A percentile compares a stretch with the other conserved stretches of the same genome.
Evolutionary conservation across 2,113 vertebrate species (phyloP).

Genomic region (Pholis gunnellus): DNA sequence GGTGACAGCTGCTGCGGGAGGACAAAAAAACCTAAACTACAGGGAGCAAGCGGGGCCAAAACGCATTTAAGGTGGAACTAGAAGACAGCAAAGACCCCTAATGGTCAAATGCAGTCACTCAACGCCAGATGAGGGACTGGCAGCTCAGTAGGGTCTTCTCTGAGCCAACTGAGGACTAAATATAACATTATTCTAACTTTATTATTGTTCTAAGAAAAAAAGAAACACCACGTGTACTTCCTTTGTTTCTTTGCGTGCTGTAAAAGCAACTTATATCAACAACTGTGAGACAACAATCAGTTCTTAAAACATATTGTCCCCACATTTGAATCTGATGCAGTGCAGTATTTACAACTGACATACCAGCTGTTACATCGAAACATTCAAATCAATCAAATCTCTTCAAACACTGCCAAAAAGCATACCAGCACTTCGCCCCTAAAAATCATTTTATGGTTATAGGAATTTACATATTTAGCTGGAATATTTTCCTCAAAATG

Average conservation of each 20-base stretch:
- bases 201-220: background rate
- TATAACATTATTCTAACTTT: background rate
- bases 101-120: constrained; percentile 63
- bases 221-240: background rate
- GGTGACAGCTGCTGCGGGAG: constrained; percentile 99
- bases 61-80: constrained; percentile 95
- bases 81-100: constrained; percentile 64
- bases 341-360: constrained; percentile 50
- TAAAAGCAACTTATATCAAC: background rate
- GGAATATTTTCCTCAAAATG: constrained; percentile 67
- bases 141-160: constrained; percentile 37
- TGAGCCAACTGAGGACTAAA: constrained; percentile 29
- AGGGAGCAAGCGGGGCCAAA: constrained; percentile 98
- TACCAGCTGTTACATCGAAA: constrained; percentile 63
- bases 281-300: background rate
- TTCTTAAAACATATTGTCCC: constrained; percentile 53
- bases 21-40: constrained; percentile 97
- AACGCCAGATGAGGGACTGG: constrained; percentile 57
- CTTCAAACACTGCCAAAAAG: constrained; percentile 11
- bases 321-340: constrained; percentile 43
- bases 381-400: constrained; percentile 46
- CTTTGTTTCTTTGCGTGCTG: background rate
- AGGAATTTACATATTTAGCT: background rate
- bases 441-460: constrained; percentile 65
- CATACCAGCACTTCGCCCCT: constrained; percentile 39